Evolutionary conservation across 2,797 vertebrate species (phyloP).

Genomic region (Mormyrops boulengeri): DNA sequence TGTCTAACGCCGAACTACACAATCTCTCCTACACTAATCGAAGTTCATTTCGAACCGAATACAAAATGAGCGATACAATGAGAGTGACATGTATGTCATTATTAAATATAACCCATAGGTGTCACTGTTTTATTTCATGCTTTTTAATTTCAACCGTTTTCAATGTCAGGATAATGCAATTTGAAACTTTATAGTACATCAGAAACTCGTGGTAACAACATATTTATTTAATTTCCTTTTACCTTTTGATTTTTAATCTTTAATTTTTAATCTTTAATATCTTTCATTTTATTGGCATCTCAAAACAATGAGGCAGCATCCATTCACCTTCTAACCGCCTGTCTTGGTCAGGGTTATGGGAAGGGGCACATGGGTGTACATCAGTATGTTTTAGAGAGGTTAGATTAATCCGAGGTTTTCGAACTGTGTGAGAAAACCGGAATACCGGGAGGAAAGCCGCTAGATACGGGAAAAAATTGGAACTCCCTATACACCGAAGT

Average conservation of each 20-base stretch:
- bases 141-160: background rate
- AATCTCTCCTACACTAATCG: background rate
- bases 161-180: background rate
- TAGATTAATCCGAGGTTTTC: background rate
- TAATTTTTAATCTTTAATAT: too few species aligned
- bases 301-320: background rate
- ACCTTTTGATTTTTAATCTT: background rate
- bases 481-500: background rate
- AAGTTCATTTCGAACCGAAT: background rate
- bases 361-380: background rate
- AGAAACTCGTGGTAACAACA: background rate
- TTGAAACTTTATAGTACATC: background rate
- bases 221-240: background rate
- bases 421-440: background rate
- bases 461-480: background rate
- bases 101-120: constrained; percentile 16
- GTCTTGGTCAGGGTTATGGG: background rate
- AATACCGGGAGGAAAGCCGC: background rate
- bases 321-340: background rate
- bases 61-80: background rate
- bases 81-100: background rate
- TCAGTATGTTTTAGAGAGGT: background rate
- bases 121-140: constrained; percentile 17
- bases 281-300: background rate
- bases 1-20: background rate